Base-by-base conservation (phyloP, 2,888 invertebrate species). In the Tenthredo scrophulariae region DNA sequence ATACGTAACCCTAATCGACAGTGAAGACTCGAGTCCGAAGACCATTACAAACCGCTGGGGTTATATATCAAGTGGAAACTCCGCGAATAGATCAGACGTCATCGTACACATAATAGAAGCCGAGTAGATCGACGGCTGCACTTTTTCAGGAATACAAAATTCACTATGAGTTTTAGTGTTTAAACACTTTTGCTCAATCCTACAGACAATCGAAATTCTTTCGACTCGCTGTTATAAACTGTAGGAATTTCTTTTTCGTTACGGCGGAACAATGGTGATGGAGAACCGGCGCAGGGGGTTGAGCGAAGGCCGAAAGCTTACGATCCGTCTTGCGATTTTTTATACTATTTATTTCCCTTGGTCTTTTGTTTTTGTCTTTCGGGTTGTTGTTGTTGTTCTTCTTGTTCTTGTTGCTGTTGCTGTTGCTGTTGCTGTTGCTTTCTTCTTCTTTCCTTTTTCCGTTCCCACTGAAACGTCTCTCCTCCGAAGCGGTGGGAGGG, bases 401-500 rank as follows among this genome's bases (percentile, higher is more conserved):
- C 10, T 13, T 72, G 15, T 46, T 15, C 3, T 15, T 46, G 0
- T 67, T 5, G 33, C 15, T 67, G 2, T 13, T 33, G 13, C 33
- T 72, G 37, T 7, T 37, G 37, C 7, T 37, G 7, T 7, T 37
- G 6, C n/a, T 46, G 0, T 58, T 22, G 5, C 18, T 37, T 58
- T 54, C 26, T 79, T 29, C 10, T 46, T 72, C 37, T 50, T n/a
- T 13, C 33, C 58, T 58, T 58, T 15, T 79, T 29, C 33, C 54
- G 40, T 29, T 80, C 77, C 77, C 77, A 62, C 33, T 26, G 80
- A 37, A 62, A 33, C 80, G 80, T 80, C 80, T 80, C 80, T 80
- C 80, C 80, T 80, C 62, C 75, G 40, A 82, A 80, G 87, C 84
- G 84, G 86, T 84, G 85, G 74, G 85, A 80, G 88, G 88, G 88